These are phyloP conservation scores for Morpho helenor DNA, from an alignment of 2,888 invertebrate genomes.

Conservation along the genomic window DNA sequence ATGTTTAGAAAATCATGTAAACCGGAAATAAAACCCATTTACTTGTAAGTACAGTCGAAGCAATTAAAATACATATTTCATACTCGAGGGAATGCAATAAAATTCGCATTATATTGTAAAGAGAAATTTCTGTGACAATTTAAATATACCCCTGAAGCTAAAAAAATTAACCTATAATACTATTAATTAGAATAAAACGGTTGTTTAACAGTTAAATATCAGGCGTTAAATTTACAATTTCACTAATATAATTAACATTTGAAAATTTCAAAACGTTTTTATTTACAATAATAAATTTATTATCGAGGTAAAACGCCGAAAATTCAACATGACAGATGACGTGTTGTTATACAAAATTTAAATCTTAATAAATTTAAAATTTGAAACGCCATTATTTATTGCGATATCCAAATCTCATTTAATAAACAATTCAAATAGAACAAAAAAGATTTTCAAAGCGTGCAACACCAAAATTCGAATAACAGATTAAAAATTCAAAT, in stretches of 20 bases:
- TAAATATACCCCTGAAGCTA: slow-evolving; percentile 9
- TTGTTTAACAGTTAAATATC: slow-evolving; percentile 4
- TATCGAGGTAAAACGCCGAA: slow-evolving; percentile 15
- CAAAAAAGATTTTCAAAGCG: slow-evolving; percentile 13
- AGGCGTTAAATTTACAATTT: slow-evolving; percentile 10
- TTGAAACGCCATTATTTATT: too few relatives aligned
- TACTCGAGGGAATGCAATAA: too few relatives aligned
- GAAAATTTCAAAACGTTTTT: slow-evolving; percentile 19
- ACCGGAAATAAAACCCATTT: too few relatives aligned
- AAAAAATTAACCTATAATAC: slow-evolving; percentile 25
- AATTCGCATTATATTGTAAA: not conserved
- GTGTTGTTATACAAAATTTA: not conserved
- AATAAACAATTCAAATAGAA: too few relatives aligned
- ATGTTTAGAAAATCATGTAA: too few relatives aligned
- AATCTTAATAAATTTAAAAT: too few relatives aligned
- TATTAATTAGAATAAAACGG: slow-evolving; percentile 17
- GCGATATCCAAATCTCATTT: too few relatives aligned
- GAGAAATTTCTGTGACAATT: not conserved
- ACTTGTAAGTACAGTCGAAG: too few relatives aligned
- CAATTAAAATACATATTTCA: too few relatives aligned
- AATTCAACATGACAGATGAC: slow-evolving; percentile 17
- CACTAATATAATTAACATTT: slow-evolving; percentile 16
- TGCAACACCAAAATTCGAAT: slow-evolving; percentile 19
- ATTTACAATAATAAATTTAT: slow-evolving; percentile 18
- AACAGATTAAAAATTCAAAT: slow-evolving; percentile 18